These are phyloP conservation scores for Nemapogon koenigi DNA, from an alignment of 2,888 invertebrate species.

Conservation along the genomic window DNA sequence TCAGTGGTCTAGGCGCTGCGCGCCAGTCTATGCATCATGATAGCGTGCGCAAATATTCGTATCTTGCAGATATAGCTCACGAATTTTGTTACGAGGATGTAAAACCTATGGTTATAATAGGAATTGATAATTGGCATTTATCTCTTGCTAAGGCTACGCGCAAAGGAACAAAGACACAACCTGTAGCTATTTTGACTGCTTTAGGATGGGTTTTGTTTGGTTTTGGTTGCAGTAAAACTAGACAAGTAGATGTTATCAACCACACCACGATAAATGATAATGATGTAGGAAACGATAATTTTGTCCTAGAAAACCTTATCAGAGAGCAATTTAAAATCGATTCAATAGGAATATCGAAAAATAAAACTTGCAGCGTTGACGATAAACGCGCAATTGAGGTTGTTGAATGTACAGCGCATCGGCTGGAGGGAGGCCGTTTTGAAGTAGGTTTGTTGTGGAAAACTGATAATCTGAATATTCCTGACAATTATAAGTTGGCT, in stretches of 20 bases:
- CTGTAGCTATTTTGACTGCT: background rate
- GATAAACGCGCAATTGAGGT: background rate
- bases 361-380: background rate
- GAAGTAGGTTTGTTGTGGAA: conserved; percentile 16
- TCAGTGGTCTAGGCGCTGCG: conserved; percentile 1
- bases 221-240: too few species aligned
- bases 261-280: too few species aligned
- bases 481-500: conserved; percentile 11
- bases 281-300: too few species aligned
- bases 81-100: too few species aligned
- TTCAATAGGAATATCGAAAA: background rate
- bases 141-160: background rate
- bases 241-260: too few species aligned
- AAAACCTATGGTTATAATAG: background rate
- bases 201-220: conserved; percentile 1
- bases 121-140: conserved; percentile 1
- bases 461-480: conserved; percentile 7
- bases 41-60: conserved; percentile 1
- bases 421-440: background rate
- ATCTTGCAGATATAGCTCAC: background rate
- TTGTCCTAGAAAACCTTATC: too few species aligned
- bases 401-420: background rate
- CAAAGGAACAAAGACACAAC: conserved; percentile 1
- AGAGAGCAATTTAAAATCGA: too few species aligned
- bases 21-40: background rate